A percentile compares a stretch with the other conserved stretches of the same genome.
These are phyloP conservation scores for Acridotheres tristis DNA, from an alignment of 2,797 vertebrate species.

Conservation along the genomic window DNA sequence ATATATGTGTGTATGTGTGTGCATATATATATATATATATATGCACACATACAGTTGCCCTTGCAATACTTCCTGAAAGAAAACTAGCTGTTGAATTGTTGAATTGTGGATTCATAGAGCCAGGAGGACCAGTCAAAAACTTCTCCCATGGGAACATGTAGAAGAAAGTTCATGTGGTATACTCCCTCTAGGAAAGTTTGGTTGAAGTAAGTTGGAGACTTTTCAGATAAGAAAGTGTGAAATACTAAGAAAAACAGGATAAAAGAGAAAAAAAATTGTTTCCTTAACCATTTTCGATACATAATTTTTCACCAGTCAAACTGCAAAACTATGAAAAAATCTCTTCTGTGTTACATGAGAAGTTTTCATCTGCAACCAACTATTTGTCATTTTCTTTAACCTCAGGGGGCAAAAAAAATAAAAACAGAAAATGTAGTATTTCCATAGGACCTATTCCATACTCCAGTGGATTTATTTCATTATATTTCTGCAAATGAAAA, in stretches of 20 bases:
- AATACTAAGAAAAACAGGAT: neutral
- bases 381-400: neutral
- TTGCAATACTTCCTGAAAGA: neutral
- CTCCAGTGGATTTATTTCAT: neutral
- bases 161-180: neutral
- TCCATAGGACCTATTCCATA: neutral
- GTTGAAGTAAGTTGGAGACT: accelerated
- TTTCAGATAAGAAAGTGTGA: neutral
- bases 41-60: neutral
- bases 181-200: neutral
- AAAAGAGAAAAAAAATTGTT: neutral
- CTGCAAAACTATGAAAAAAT: neutral
- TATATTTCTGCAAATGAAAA: neutral
- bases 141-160: neutral
- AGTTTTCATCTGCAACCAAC: neutral
- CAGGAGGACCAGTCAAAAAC: neutral
- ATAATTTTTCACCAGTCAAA: neutral
- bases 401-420: neutral
- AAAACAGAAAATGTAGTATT: neutral
- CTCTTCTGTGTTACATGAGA: neutral
- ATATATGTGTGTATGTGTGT: no score
- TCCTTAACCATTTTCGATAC: neutral
- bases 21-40: no score
- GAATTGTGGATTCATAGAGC: neutral
- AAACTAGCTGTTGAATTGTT: neutral